Percentiles rank a stretch among this genome's conserved stretches.
These are phyloP conservation scores for Drosophila tropicalis DNA, from an alignment of 1,140 invertebrate species.

Conservation along the genomic window DNA sequence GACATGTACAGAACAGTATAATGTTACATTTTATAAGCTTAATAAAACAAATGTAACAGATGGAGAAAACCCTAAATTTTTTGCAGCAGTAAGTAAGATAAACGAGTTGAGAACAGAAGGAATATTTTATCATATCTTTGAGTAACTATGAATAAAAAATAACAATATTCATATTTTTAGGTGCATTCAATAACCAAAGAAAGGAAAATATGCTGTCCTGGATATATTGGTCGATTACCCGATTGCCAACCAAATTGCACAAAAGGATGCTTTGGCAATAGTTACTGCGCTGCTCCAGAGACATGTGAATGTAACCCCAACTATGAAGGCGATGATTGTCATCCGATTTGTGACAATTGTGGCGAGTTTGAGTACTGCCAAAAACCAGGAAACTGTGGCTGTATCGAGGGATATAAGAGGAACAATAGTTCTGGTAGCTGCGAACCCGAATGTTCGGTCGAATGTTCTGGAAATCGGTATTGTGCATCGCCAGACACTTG, in stretches of 20 bases:
- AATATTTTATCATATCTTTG: no score
- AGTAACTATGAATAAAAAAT: no score
- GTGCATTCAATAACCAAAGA: no score
- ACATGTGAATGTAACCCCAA: not conserved
- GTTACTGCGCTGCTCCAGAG: not conserved
- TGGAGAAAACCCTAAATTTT: no score
- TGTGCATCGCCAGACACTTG: no score
- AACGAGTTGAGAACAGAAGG: no score
- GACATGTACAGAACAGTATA: no score
- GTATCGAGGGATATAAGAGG: not conserved
- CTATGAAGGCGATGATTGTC: not conserved
- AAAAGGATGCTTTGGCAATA: not conserved
- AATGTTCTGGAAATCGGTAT: no score
- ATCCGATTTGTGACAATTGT: conserved; percentile 1
- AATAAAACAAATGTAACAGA: no score
- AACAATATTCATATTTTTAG: no score
- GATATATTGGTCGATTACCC: not conserved
- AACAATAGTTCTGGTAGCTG: not conserved
- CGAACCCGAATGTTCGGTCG: not conserved
- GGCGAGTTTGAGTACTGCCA: not conserved
- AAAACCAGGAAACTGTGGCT: not conserved
- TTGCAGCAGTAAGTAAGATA: no score
- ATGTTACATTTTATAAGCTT: no score
- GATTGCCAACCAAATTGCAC: conserved; percentile 3
- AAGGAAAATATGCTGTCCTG: not conserved